Evolutionary conservation across 2,113 vertebrate genomes (phyloP), one percentile per base, ranked within the genome.

Genomic region (Casuarius casuarius): DNA sequence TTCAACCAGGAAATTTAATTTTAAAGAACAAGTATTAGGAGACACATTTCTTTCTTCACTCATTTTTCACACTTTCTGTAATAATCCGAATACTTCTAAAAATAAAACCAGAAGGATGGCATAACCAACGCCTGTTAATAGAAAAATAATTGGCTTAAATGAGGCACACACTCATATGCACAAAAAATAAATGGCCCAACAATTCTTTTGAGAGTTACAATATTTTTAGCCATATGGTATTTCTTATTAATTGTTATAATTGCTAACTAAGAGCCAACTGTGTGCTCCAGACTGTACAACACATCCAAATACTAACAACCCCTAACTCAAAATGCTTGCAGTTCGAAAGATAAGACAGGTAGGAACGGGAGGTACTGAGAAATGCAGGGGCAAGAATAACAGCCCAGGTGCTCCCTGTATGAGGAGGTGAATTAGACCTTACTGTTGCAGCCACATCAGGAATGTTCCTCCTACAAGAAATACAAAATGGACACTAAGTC

Each of bases 71-170:
- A 95, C 95, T 96, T 98, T 79, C 73, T 96, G 61, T 85, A 97
- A 97, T 97, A 97, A 97, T 91, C 89, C 70, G 78, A 93, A 91
- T 92, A 94, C 59, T 95, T 96, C 95, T 92, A 97, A 98, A 98
- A 98, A 96, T 97, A 97, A 46, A 97, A 91, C 91, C 96, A 97
- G 94, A 98, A 97, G 93, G 95, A 95, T 71, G 58, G 93, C 80
- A 97, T 74, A 94, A 84, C 85, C 82, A 92, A 92, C 92, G 94
- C 68, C 71, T 89, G 28, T 61, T 95, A 97, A 96, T 92, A 95
- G 93, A 97, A 96, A 97, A 96, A 96, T 95, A 97, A 98, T 95
- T 92, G 95, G 77, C 65, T 95, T 93, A 96, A 97, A 95, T 92
- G 90, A 97, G 75, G 67, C 93, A 84, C 91, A 94, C 40, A 44